Percentiles rank a stretch among this genome's conserved stretches.
Conservation (phyloP, 2,113 vertebrate genomes). For the Vidua chalybeata region DNA sequence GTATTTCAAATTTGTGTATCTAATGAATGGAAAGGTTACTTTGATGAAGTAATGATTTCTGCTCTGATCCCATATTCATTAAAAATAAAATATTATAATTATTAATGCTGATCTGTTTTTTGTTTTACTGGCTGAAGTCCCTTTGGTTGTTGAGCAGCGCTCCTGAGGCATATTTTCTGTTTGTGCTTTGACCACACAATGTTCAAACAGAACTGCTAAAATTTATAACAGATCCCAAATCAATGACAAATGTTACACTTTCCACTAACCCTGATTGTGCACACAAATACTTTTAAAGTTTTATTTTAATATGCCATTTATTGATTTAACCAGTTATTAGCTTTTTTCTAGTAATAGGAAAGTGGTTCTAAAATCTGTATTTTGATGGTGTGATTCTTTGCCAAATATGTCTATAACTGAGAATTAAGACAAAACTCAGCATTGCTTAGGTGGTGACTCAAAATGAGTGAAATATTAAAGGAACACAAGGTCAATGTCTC, state of each 20-base stretch:
- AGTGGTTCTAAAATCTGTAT: neutral
- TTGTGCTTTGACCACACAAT: neutral
- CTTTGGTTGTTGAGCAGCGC: neutral
- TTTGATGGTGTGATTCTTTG: neutral
- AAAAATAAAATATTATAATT: neutral
- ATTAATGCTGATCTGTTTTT: neutral
- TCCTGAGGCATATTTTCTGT: neutral
- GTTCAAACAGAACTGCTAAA: neutral
- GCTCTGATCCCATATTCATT: neutral
- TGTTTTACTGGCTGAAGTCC: neutral
- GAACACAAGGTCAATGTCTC: conserved; percentile 3
- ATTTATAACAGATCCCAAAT: neutral
- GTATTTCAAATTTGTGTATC: neutral
- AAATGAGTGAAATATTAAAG: conserved; percentile 5
- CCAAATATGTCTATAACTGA: neutral
- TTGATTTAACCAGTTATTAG: neutral
- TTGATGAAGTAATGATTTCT: neutral
- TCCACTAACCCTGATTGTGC: neutral
- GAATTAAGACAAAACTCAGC: conserved; percentile 11
- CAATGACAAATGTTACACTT: neutral
- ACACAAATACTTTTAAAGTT: neutral
- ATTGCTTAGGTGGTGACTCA: conserved; percentile 10
- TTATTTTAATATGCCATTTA: neutral
- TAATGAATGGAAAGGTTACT: neutral
- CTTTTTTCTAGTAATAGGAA: neutral